These are phyloP conservation scores for Autographa gamma DNA, from an alignment of 2,888 invertebrate species.

Conservation along the genomic window DNA sequence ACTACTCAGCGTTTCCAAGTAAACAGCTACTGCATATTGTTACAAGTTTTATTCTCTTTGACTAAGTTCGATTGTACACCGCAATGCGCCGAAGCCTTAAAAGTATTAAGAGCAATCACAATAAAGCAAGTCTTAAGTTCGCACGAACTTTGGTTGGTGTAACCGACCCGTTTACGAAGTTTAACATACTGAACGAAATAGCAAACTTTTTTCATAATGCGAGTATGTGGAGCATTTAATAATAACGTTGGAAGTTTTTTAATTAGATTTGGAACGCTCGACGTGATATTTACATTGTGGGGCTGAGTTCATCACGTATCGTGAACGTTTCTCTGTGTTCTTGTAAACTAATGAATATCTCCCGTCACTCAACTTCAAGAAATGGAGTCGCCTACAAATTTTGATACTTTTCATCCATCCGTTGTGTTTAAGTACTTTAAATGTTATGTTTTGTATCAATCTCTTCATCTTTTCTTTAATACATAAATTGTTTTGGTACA, in stretches of 20 bases:
- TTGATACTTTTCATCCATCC: too few relatives aligned
- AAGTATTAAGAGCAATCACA: slow-evolving; percentile 80
- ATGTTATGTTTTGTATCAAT: too few relatives aligned
- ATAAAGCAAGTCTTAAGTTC: slow-evolving; percentile 75
- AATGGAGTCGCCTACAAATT: not conserved
- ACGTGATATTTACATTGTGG: slow-evolving; percentile 27
- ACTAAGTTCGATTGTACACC: slow-evolving; percentile 80
- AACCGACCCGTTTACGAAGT: slow-evolving; percentile 58
- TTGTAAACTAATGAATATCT: not conserved
- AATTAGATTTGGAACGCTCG: slow-evolving; percentile 50
- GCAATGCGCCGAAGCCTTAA: slow-evolving; percentile 74
- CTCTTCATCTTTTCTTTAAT: too few relatives aligned
- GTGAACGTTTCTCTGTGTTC: slow-evolving; percentile 10
- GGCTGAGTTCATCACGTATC: slow-evolving; percentile 23
- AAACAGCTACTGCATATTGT: slow-evolving; percentile 73
- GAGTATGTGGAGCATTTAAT: slow-evolving; percentile 58
- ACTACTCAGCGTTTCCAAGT: slow-evolving; percentile 41
- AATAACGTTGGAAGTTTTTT: slow-evolving; percentile 53
- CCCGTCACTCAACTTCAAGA: not conserved
- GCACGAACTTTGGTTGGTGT: slow-evolving; percentile 51
- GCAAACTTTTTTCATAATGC: slow-evolving; percentile 60
- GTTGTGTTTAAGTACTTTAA: too few relatives aligned
- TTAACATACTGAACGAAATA: slow-evolving; percentile 53
- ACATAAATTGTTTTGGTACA: too few relatives aligned
- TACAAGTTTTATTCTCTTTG: slow-evolving; percentile 74